phyloP scores from a whole-genome alignment of 2,113 vertebrate genomes.

The Mus spicilegus region DNA sequence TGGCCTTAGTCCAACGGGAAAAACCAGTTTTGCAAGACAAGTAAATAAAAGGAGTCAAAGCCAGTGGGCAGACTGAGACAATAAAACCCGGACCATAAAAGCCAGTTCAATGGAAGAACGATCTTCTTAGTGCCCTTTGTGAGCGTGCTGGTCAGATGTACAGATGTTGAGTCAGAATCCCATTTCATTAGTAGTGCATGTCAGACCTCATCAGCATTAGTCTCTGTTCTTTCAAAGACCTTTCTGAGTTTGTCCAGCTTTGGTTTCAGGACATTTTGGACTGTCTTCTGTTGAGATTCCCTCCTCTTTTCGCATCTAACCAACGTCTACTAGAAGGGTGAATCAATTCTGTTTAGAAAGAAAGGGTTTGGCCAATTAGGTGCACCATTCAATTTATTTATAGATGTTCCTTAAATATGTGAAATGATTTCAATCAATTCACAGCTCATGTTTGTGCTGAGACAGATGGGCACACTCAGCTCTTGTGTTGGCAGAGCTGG shows the following conservation, averaged over 20 bases:
- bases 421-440: constrained; percentile 80
- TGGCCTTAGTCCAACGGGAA: constrained; percentile 24
- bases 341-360: constrained; percentile 74
- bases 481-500: constrained; percentile 66
- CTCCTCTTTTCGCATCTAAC: constrained; percentile 76
- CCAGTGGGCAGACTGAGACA: background rate
- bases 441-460: constrained; percentile 35
- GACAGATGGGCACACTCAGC: constrained; percentile 35
- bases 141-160: constrained; percentile 21
- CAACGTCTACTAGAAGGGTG: constrained; percentile 62
- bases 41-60: constrained; percentile 41
- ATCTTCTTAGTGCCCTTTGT: constrained; percentile 33
- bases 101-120: constrained; percentile 43
- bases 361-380: constrained; percentile 77
- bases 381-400: constrained; percentile 78
- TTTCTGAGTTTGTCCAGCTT: background rate
- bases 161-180: constrained; percentile 28
- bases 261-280: constrained; percentile 61
- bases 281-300: constrained; percentile 59
- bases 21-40: background rate
- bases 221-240: constrained; percentile 42
- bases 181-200: constrained; percentile 36
- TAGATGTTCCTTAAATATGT: constrained; percentile 74
- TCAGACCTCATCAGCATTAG: constrained; percentile 4
- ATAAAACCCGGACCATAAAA: constrained; percentile 35